Percentiles rank a stretch among this genome's conserved stretches.
These are phyloP conservation scores for Neodontobutis hainanensis DNA, from an alignment of 2,113 vertebrate genomes.

Conservation along the genomic window DNA sequence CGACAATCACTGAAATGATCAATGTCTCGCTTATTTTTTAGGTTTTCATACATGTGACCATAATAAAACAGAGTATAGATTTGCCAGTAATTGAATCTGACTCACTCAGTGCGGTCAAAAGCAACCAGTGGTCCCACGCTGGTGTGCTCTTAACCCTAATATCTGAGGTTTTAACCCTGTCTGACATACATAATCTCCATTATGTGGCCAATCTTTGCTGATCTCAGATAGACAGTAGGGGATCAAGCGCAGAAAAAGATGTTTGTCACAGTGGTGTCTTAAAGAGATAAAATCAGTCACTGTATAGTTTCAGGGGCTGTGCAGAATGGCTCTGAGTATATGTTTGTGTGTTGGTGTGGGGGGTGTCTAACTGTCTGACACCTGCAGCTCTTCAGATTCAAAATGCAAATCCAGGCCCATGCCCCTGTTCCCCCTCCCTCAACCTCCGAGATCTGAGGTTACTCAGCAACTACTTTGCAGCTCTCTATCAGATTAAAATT, in stretches of 20 bases:
- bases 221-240: slow-evolving; percentile 48
- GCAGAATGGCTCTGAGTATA: slow-evolving; percentile 45
- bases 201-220: slow-evolving; percentile 43
- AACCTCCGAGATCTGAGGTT: slow-evolving; percentile 55
- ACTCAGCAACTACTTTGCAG: slow-evolving; percentile 64
- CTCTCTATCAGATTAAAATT: slow-evolving; percentile 61
- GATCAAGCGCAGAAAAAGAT: slow-evolving; percentile 39
- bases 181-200: slow-evolving; percentile 66
- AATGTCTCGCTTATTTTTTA: too few species aligned
- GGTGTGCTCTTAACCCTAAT: slow-evolving; percentile 50
- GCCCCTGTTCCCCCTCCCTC: slow-evolving; percentile 66
- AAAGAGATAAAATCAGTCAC: slow-evolving; percentile 61
- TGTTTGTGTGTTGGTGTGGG: slow-evolving; percentile 19
- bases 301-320: slow-evolving; percentile 48
- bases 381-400: slow-evolving; percentile 76
- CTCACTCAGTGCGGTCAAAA: slow-evolving; percentile 22
- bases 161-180: slow-evolving; percentile 66
- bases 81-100: neutral
- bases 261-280: slow-evolving; percentile 48
- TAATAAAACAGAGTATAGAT: neutral
- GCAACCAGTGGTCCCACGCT: slow-evolving; percentile 35
- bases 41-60: too few species aligned
- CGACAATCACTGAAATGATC: too few species aligned
- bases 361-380: slow-evolving; percentile 68
- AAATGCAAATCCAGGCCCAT: slow-evolving; percentile 71